Percentiles rank a stretch among this genome's conserved stretches.
phyloP scores from a whole-genome alignment of 2,113 vertebrate genomes.

The Hystrix cristata region DNA sequence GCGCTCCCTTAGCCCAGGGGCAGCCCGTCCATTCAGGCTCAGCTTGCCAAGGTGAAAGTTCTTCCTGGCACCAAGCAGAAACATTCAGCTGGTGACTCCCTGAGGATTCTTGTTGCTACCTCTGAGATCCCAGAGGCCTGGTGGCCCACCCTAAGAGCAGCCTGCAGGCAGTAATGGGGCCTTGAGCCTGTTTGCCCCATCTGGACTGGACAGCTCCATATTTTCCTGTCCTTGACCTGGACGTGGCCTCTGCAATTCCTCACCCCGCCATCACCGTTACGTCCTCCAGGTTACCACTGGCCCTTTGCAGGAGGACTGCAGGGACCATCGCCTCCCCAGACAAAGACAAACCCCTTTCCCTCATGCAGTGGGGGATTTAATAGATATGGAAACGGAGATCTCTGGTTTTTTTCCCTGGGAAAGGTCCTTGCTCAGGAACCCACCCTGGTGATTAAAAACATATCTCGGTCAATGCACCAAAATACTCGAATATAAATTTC shows the following conservation, averaged over 20 bases:
- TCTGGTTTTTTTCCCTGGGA: neutral
- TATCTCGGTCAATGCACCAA: neutral
- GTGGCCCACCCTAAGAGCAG: neutral
- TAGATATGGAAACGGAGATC: neutral
- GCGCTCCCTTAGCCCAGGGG: fast-evolving
- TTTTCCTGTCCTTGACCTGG: neutral
- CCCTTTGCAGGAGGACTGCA: neutral
- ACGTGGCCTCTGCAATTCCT: neutral
- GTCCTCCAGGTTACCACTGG: neutral
- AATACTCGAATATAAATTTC: neutral
- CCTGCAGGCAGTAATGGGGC: neutral
- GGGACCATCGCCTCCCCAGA: neutral
- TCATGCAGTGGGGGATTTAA: neutral
- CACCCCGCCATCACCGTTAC: too few relatives aligned
- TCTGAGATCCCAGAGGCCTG: neutral
- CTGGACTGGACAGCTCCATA: neutral
- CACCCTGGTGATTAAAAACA: neutral
- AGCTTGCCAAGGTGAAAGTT: neutral
- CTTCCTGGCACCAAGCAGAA: neutral
- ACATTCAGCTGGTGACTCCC: neutral
- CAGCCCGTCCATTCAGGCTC: neutral
- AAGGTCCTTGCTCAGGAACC: neutral
- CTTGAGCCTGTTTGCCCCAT: neutral
- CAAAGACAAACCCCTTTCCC: neutral
- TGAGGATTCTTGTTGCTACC: neutral